Evolutionary conservation across 1,140 invertebrate genomes (phyloP), one percentile per base, ranked within the genome.

Genomic region (Drosophila littoralis): DNA sequence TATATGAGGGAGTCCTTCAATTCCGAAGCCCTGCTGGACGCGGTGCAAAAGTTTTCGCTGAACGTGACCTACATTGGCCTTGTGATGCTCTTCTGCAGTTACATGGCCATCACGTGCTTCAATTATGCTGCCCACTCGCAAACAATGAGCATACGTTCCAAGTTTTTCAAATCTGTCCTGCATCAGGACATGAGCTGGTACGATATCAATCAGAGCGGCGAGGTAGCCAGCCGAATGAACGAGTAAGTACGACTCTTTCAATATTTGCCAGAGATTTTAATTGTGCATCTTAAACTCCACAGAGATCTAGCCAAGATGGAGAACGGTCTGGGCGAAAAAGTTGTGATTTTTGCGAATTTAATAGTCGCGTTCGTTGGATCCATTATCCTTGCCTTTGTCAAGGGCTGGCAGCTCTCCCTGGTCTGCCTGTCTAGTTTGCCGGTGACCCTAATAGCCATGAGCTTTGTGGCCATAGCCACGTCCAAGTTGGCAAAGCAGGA

Each of bases 251-350:
- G 9, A 15, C 8, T 15, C 32, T 2, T 10, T 2, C 1, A 15
- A 4, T 7, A 7, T 3, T 9, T 4, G 0, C 22, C 22, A 28
- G 22, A 22, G 4, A 28, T 50, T 36, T 28, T 12, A 17, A 1
- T 17, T 40, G 8, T 12, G 38, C 33, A 1, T 13, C 0, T 33
- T 45, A n/a, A 17, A 32, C 33, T 65, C 7, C 46, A 8, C 60
- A 98, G 97, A 91, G 97, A 98, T 93, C 93, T 98, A 15, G 94
- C 96, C 17, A 97, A 97, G 92, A 94, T 98, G 75, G 96, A 98
- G 91, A 97, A 98, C 90, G 98, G 97, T 6, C 95, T 98, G 40
- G 97, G 97, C 0, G 97, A 98, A 91, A 98, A 98, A 92, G 93
- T 98, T 13, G 95, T 95, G 5, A 95, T 96, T 55, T 96, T 98